phyloP scores from a whole-genome alignment of 2,888 invertebrate genomes.

The Orthosia incerta region DNA sequence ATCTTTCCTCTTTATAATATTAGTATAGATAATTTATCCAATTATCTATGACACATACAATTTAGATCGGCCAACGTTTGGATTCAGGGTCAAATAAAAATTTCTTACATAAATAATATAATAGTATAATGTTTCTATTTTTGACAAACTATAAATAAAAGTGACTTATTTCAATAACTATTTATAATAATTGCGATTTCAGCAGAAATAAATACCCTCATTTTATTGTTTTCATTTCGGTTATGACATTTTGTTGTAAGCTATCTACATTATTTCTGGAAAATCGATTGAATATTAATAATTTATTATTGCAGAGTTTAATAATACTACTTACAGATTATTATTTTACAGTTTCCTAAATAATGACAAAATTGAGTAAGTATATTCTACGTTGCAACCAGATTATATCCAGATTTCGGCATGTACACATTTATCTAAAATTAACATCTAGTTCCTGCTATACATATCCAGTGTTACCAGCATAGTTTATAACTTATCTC shows the following conservation, averaged over 20 bases:
- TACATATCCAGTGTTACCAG: conserved; percentile 15
- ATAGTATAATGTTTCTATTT: no score
- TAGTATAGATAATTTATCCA: no score
- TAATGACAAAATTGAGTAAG: conserved; percentile 29
- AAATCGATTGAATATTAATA: conserved; percentile 24
- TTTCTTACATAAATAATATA: neutral
- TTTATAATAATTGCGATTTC: conserved; percentile 27
- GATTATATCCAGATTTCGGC: conserved; percentile 38
- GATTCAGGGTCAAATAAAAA: neutral
- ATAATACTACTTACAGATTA: conserved; percentile 6
- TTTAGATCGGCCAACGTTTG: neutral
- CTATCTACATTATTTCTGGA: conserved; percentile 31
- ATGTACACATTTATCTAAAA: conserved; percentile 48
- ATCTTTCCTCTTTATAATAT: no score
- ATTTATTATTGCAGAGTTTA: conserved; percentile 24
- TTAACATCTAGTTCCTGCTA: conserved; percentile 32
- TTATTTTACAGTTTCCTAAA: conserved; percentile 40
- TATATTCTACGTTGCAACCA: conserved; percentile 32
- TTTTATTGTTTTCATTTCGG: neutral
- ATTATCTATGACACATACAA: neutral
- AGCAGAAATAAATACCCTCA: conserved; percentile 16
- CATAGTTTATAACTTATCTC: conserved; percentile 13
- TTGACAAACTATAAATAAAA: conserved; percentile 23
- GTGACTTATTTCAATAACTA: conserved; percentile 25
- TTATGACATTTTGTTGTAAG: conserved; percentile 16